A percentile compares a stretch with the other conserved stretches of the same genome.
Evolutionary conservation across 2,888 invertebrate species (phyloP).

Genomic region (Oligia latruncula): DNA sequence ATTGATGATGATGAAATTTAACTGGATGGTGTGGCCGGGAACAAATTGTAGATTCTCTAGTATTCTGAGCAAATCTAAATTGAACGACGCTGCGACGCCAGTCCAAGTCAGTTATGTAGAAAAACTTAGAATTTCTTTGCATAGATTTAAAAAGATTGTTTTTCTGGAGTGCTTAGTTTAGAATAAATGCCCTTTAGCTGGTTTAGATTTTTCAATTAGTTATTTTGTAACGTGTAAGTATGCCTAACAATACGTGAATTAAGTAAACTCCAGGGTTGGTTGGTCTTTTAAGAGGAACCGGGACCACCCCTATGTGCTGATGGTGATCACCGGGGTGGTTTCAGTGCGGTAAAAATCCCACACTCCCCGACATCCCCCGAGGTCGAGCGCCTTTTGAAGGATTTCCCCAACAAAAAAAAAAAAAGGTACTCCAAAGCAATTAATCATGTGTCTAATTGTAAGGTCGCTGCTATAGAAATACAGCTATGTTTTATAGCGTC

Average conservation of each 20-base stretch:
- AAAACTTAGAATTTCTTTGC: slow-evolving; percentile 27
- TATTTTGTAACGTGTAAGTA: slow-evolving; percentile 15
- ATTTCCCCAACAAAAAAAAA: no score
- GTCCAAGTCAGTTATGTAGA: slow-evolving; percentile 28
- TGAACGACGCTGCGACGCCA: slow-evolving; percentile 24
- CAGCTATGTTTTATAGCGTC: slow-evolving; percentile 25
- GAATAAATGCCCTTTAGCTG: slow-evolving; percentile 33
- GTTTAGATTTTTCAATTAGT: slow-evolving; percentile 40
- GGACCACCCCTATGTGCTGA: no score
- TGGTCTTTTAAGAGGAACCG: no score
- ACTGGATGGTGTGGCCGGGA: slow-evolving; percentile 49
- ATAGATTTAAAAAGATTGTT: slow-evolving; percentile 30
- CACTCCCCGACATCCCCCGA: no score
- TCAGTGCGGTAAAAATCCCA: no score
- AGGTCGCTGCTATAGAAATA: slow-evolving; percentile 34
- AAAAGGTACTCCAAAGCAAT: slow-evolving; percentile 34
- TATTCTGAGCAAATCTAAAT: slow-evolving; percentile 41
- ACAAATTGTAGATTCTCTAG: slow-evolving; percentile 25
- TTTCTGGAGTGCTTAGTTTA: slow-evolving; percentile 11
- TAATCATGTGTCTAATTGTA: slow-evolving; percentile 41
- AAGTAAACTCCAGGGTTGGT: no score
- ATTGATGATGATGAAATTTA: slow-evolving; percentile 70
- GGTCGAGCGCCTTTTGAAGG: no score
- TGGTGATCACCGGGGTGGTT: no score
- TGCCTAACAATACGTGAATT: slow-evolving; percentile 26